Conservation (phyloP, 2,797 vertebrate species). For the Phoebastria nigripes region DNA sequence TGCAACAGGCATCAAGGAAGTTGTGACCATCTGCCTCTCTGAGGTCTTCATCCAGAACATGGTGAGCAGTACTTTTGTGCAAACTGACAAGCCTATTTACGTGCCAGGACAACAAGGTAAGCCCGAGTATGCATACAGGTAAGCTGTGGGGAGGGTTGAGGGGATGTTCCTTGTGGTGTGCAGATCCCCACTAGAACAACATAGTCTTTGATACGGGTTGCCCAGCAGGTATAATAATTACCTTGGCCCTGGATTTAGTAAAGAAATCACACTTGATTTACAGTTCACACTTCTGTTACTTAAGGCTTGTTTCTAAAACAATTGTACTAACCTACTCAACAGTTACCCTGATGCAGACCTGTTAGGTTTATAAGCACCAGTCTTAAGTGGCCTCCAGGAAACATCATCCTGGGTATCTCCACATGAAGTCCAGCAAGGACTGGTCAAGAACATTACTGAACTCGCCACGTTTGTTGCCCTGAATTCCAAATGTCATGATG, state of each 20-base stretch:
- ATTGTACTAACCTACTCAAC: neutral
- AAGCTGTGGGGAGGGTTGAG: neutral
- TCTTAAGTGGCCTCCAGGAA: neutral
- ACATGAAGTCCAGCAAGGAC: neutral
- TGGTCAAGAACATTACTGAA: neutral
- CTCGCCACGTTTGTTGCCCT: neutral
- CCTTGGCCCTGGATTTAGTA: neutral
- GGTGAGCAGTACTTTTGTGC: neutral
- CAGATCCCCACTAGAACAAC: neutral
- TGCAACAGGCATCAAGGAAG: neutral
- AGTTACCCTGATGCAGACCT: neutral
- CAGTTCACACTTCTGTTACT: neutral
- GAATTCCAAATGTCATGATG: neutral
- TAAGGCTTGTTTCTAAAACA: neutral
- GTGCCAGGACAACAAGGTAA: neutral
- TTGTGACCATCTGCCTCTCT: neutral
- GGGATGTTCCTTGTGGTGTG: neutral
- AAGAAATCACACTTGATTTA: neutral
- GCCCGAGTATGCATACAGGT: neutral
- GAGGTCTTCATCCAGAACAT: constrained; percentile 11
- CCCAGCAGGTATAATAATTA: neutral
- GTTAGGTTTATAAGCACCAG: neutral
- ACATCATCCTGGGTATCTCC: neutral
- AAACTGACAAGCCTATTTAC: neutral
- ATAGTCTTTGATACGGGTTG: neutral